These are phyloP conservation scores for Avahi laniger DNA, from an alignment of 2,797 vertebrate genomes.

Conservation along the genomic window DNA sequence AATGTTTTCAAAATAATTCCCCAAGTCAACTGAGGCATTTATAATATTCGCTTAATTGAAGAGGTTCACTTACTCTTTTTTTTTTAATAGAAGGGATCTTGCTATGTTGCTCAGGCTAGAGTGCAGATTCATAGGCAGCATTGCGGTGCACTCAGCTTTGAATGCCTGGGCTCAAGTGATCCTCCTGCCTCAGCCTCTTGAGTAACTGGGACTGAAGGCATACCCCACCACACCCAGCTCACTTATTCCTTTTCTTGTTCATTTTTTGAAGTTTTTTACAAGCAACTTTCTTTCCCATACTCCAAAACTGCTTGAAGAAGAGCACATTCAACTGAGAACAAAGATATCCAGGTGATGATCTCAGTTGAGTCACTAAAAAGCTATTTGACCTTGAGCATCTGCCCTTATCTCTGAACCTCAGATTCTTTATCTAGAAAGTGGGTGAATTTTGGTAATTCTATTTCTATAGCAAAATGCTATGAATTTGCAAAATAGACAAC, in stretches of 20 bases:
- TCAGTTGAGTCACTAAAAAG: not conserved
- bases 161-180: not conserved
- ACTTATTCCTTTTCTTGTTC: not conserved
- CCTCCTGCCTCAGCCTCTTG: not conserved
- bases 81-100: not conserved
- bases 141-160: not conserved
- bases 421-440: not conserved
- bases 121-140: not conserved
- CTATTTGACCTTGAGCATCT: not conserved
- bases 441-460: not conserved
- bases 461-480: conserved; percentile 15
- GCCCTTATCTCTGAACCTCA: not conserved
- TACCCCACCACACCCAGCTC: not conserved
- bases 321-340: not conserved
- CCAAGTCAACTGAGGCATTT: not conserved
- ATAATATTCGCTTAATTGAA: not conserved
- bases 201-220: not conserved
- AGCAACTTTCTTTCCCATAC: not conserved
- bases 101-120: not conserved
- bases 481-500: not conserved
- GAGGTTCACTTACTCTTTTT: not conserved
- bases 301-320: not conserved
- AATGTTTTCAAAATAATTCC: not conserved
- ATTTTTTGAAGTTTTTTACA: not conserved
- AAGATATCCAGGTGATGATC: not conserved